Conservation (phyloP, 2,113 vertebrate genomes). For the Atrichornis clamosus region DNA sequence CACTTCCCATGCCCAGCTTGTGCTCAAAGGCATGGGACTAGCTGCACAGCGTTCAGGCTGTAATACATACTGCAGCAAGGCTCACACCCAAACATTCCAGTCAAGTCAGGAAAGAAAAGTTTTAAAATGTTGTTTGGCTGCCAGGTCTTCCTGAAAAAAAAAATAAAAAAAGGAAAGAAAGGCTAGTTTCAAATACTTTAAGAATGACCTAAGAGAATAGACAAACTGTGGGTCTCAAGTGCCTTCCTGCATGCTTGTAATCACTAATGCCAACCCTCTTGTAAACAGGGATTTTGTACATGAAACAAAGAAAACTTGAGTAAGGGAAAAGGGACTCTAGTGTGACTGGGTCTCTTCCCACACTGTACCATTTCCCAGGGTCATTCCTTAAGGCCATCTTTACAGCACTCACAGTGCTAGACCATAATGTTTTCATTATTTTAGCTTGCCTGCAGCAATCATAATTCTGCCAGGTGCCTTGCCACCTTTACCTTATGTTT, state of each 20-base stretch:
- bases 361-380: not conserved
- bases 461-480: not conserved
- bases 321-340: not conserved
- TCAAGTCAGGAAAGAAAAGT: not conserved
- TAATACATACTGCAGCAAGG: not conserved
- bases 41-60: not conserved
- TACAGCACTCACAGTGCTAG: not conserved
- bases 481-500: not conserved
- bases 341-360: not conserved
- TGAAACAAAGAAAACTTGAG: not conserved
- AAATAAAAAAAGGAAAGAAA: not conserved
- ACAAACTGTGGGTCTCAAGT: not conserved
- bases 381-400: not conserved
- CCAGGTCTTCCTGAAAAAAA: not conserved
- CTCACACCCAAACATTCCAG: not conserved
- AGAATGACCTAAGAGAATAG: not conserved
- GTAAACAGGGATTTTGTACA: not conserved
- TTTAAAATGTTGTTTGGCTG: not conserved
- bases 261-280: not conserved
- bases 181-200: not conserved
- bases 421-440: not conserved
- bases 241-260: not conserved
- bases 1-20: not conserved
- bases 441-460: not conserved
- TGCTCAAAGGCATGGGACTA: not conserved